Base-by-base conservation (phyloP, 2,113 vertebrate genomes). In the Stercorarius parasiticus region DNA sequence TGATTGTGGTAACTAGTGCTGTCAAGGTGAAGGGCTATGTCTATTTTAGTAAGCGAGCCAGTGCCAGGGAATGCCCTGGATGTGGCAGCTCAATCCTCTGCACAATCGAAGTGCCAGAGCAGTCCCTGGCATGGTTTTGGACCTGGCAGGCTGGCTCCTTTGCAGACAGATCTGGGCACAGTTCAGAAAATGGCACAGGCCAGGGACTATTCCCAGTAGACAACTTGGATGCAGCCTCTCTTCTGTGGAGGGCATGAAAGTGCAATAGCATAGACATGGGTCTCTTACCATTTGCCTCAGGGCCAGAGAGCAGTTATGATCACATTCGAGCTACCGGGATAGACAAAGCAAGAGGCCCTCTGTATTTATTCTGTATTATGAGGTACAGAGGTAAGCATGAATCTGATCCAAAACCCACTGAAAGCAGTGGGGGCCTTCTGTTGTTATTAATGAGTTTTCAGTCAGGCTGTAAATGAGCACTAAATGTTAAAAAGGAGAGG, bases 301-400 rank as follows among this genome's bases (percentile, higher is more conserved):
- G 65, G 77, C 69, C 52, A 76, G 56, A 67, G 50, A 78, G 64
- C 20, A 9, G 38, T 76, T 72, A 23, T 30, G 65, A 59, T n/a
- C 73, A 32, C 52, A 20, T 89, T 29, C 40, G 45, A 89, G 72
- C 79, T 79, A 72, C 23, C 52, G 82, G 42, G 23, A 56, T 5
- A 74, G 73, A 89, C 73, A 95, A 93, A 93, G 56, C 56, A 72
- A 71, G 61, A 71, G 12, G 42, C 56, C 15, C 15, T 56, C 45
- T 66, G 19, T 67, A 66, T 79, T 94, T 38, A 58, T 7, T 13
- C 38, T 50, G 30, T 43, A 5, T 81, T 80, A 50, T 61, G 83
- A 62, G n/a, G n/a, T n/a, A n/a, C n/a, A n/a, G n/a, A n/a, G 85
- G 88, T 88, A 94, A 95, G 67, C 69, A 74, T 47, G n/a, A 84